Conservation (phyloP, 2,888 invertebrate genomes). For the Zhuqinia jingwanae region DNA sequence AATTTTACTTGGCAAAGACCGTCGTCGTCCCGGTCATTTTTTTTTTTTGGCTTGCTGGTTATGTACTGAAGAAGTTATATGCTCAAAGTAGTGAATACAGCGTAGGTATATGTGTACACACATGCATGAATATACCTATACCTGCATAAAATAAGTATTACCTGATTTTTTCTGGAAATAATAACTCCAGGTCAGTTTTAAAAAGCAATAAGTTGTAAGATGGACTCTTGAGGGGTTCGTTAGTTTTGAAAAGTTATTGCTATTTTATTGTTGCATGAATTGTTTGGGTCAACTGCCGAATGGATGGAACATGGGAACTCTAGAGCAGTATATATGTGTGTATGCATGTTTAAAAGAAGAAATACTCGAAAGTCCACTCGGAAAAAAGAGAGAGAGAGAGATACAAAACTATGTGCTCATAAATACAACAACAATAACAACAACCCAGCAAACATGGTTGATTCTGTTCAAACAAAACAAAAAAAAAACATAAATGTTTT, state of each 20-base stretch:
- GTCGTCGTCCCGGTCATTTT: neutral
- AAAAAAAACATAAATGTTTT: slow-evolving; percentile 6
- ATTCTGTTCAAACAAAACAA: neutral
- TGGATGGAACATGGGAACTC: neutral
- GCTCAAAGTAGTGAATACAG: neutral
- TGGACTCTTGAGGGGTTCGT: slow-evolving; percentile 46
- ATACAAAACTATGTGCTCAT: neutral
- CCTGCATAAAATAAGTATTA: too few species aligned
- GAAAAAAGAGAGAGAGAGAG: too few species aligned
- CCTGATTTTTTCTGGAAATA: too few species aligned
- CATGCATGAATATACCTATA: neutral
- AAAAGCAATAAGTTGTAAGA: neutral
- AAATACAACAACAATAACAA: neutral
- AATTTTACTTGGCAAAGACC: too few species aligned
- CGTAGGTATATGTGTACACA: neutral
- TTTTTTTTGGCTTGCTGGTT: neutral
- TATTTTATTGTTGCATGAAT: slow-evolving; percentile 71
- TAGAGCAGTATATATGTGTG: neutral
- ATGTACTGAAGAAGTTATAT: too few species aligned
- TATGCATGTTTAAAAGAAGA: too few species aligned
- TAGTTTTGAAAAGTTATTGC: slow-evolving; percentile 64
- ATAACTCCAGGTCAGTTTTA: neutral
- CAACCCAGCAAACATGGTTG: neutral
- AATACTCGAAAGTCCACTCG: too few species aligned
- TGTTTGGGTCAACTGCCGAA: slow-evolving; percentile 63